A percentile compares a stretch with the other conserved stretches of the same genome.
phyloP scores from a whole-genome alignment of 2,113 vertebrate genomes.

The Carettochelys insculpta region DNA sequence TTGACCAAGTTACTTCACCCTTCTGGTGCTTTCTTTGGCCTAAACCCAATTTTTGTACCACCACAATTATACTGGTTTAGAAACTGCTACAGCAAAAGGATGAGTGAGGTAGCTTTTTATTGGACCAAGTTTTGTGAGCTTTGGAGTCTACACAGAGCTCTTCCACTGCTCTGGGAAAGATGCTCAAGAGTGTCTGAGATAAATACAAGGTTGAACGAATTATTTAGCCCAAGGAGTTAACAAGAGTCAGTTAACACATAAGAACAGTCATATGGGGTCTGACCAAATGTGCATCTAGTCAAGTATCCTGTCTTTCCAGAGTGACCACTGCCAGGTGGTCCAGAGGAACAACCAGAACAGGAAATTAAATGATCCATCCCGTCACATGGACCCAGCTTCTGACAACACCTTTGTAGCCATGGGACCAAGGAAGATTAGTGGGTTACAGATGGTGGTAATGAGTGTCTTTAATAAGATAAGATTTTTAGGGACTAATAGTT shows the following conservation, averaged over 20 bases:
- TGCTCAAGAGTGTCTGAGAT: background rate
- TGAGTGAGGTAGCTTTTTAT: too few relatives aligned
- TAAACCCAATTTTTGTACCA: background rate
- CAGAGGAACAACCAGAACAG: too few relatives aligned
- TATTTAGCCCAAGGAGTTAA: background rate
- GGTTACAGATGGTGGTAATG: background rate
- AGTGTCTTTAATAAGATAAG: background rate
- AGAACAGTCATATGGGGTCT: too few relatives aligned
- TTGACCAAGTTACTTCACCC: background rate
- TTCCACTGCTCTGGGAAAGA: too few relatives aligned
- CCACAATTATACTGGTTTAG: background rate
- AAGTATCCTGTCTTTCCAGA: too few relatives aligned
- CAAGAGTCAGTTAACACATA: background rate
- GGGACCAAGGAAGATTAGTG: background rate
- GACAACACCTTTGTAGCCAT: background rate
- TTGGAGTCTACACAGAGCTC: background rate
- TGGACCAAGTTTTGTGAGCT: background rate
- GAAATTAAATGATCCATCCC: too few relatives aligned
- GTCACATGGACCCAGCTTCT: too few relatives aligned
- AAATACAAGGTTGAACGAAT: background rate
- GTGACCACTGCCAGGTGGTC: too few relatives aligned
- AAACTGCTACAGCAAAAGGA: background rate
- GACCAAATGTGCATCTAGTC: too few relatives aligned
- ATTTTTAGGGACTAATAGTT: background rate
- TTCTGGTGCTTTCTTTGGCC: background rate